phyloP scores from a whole-genome alignment of 1,140 invertebrate genomes.

The Vanessa atalanta region DNA sequence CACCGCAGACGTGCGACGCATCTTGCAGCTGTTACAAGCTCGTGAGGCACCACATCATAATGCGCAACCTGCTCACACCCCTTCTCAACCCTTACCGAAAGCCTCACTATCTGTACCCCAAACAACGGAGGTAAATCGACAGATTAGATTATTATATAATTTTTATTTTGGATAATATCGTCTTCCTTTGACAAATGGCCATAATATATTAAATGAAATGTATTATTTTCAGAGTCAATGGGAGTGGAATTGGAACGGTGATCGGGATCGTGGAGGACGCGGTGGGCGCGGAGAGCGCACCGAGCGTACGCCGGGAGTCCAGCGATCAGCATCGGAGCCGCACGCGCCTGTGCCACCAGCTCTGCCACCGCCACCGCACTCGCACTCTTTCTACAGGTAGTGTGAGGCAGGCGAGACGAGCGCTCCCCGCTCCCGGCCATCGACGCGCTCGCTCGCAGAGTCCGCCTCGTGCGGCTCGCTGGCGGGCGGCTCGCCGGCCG shows the following conservation, averaged over 20 bases:
- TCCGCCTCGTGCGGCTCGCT: constrained; percentile 72
- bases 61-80: constrained; percentile 64
- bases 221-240: constrained; percentile 51
- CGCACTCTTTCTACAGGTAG: constrained; percentile 79
- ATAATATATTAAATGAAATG: constrained; percentile 4
- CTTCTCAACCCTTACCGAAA: constrained; percentile 63
- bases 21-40: constrained; percentile 84
- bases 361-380: constrained; percentile 77
- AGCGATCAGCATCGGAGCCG: constrained; percentile 83
- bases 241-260: constrained; percentile 73
- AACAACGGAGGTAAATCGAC: constrained; percentile 57
- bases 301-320: constrained; percentile 79
- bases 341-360: constrained; percentile 79
- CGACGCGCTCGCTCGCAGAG: constrained; percentile 75
- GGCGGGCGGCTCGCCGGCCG: constrained; percentile 46
- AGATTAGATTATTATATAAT: constrained; percentile 7
- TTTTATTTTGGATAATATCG: background rate
- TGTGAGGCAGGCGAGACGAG: constrained; percentile 76
- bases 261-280: constrained; percentile 52
- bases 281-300: constrained; percentile 50
- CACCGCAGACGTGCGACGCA: constrained; percentile 84
- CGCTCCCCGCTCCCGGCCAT: constrained; percentile 66
- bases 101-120: constrained; percentile 75
- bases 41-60: constrained; percentile 77
- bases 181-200: background rate